Evolutionary conservation across 2,888 invertebrate genomes (phyloP).

Genomic region (Sthenelais limicola): DNA sequence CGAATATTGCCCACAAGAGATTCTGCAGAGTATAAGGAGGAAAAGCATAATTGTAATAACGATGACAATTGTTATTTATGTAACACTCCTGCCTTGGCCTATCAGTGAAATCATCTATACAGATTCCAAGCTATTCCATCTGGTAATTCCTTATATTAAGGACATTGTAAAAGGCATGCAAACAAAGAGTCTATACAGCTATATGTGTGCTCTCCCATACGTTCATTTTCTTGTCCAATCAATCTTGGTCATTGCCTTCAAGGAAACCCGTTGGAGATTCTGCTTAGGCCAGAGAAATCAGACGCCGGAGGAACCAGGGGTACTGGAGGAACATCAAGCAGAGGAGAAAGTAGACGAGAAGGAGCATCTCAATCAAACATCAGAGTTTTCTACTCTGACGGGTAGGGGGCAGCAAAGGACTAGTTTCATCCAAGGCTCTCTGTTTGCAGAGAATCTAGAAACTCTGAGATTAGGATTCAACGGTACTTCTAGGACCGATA

Average conservation of each 20-base stretch:
- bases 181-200: conserved; percentile 11
- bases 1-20: conserved; percentile 11
- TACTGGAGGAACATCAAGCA: neutral
- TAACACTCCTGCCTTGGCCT: conserved; percentile 27
- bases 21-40: conserved; percentile 1
- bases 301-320: neutral
- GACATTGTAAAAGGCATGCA: neutral
- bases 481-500: too few relatives aligned
- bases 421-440: conserved; percentile 15
- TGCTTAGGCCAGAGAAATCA: conserved; percentile 9
- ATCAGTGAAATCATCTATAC: conserved; percentile 26
- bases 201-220: conserved; percentile 12
- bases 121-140: conserved; percentile 7
- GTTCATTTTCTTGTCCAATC: conserved; percentile 12
- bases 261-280: conserved; percentile 22
- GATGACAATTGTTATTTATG: conserved; percentile 8
- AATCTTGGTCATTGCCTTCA: conserved; percentile 23
- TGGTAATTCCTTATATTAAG: conserved; percentile 2
- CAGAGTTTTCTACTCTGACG: neutral
- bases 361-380: neutral
- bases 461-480: too few relatives aligned
- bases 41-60: neutral
- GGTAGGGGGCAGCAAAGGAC: neutral
- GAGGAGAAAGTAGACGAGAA: neutral
- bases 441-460: conserved; percentile 23